Base-by-base conservation (phyloP, 2,113 vertebrate genomes). In the Uropsilus gracilis region DNA sequence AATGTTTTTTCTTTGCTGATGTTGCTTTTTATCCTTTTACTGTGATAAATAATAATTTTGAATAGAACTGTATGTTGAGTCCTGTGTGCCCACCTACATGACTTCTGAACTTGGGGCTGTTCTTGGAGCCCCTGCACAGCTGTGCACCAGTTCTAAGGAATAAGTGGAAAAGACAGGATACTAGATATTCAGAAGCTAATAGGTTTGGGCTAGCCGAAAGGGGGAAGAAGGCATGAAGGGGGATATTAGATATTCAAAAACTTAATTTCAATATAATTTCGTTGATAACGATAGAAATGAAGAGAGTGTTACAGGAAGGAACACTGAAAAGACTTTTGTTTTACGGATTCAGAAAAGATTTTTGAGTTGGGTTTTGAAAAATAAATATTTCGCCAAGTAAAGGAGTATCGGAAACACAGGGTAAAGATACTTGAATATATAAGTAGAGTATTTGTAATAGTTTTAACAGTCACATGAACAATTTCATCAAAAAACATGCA, bases 321-420 rank as follows among this genome's bases (percentile, higher is more conserved):
- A 39, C 17, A 48, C 11, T 61, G 30, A 88, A 91, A 86, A 14
- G 13, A 18, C 37, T 37, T 66, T 57, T 76, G 8, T 92, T 89
- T 26, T 91, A 37, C 39, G 13, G 6, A 2, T 59, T 75, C 48
- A 42, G 50, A 3, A n/a, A 32, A 64, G 64, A 3, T 71, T 80
- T 92, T 48, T 61, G n/a, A 87, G 53, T 81, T 10, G 26, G 6
- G 18, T 86, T 89, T 94, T 84, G 37, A 66, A 84, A 59, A 78
- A 46, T 44, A 84, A 82, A 9, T 61, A 61, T 26, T 61, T 92
- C 77, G 1, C 30, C 12, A 59, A 37, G 0, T 39, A 63, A 83
- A 68, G 8, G 44, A 83, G 57, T 18, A 3, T 66, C 37, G 69
- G 30, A 42, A 73, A 55, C 61, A 46, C 34, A 68, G 18, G 72